Evolutionary conservation across 2,888 invertebrate genomes (phyloP).

Genomic region (Monopis laevigella): DNA sequence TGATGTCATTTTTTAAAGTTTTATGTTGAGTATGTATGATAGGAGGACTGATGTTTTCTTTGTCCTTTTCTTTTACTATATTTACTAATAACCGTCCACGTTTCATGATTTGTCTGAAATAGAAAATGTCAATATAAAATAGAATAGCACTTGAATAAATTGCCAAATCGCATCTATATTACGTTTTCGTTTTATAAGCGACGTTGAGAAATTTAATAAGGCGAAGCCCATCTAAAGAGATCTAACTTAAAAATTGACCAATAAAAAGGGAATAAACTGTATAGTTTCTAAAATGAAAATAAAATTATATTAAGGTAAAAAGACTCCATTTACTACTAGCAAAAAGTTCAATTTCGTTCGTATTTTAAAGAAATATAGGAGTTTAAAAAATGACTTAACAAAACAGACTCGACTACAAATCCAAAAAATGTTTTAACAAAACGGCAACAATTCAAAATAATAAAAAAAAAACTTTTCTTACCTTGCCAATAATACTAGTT

Average conservation of each 20-base stretch:
- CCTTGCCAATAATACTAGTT: conserved; percentile 4
- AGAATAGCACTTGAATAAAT: background rate
- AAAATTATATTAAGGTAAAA: conserved; percentile 1
- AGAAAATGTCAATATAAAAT: conserved; percentile 3
- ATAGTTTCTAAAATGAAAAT: conserved; percentile 2
- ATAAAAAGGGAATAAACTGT: conserved; percentile 2
- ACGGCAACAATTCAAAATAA: conserved; percentile 5
- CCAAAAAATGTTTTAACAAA: conserved; percentile 4
- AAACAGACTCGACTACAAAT: conserved; percentile 5
- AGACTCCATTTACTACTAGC: conserved; percentile 1
- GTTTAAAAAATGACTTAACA: conserved; percentile 4
- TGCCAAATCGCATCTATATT: conserved; percentile 2
- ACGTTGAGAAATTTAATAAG: too few relatives aligned
- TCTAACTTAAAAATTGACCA: conserved; percentile 3
- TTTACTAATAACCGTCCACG: conserved; percentile 7
- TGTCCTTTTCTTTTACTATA: background rate
- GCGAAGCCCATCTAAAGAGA: conserved; percentile 6
- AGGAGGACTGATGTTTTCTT: background rate
- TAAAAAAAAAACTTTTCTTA: conserved; percentile 2
- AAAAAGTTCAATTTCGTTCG: conserved; percentile 6
- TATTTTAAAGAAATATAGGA: conserved; percentile 6
- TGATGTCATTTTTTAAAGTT: conserved; percentile 1
- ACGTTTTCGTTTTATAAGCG: too few relatives aligned
- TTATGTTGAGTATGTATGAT: conserved; percentile 3
- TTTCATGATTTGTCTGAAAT: conserved; percentile 7